Conservation (phyloP, 2,888 invertebrate species). For the Nineta flava region DNA sequence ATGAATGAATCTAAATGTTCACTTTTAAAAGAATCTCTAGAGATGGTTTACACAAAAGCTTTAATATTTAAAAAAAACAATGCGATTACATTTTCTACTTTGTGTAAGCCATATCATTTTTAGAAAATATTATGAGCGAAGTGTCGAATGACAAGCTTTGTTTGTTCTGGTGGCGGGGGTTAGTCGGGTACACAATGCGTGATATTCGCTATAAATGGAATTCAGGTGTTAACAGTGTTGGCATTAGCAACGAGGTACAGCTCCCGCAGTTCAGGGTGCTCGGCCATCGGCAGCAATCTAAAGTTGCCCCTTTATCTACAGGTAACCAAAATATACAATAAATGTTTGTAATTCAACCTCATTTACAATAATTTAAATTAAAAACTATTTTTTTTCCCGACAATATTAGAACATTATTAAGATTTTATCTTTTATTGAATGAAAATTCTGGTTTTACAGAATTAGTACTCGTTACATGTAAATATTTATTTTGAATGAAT, state of each 20-base stretch:
- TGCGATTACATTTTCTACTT: neutral
- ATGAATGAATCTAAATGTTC: too few relatives aligned
- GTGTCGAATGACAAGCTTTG: constrained; percentile 24
- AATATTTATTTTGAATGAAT: too few relatives aligned
- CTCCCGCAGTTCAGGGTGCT: constrained; percentile 94
- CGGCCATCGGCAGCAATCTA: constrained; percentile 88
- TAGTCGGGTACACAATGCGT: constrained; percentile 95
- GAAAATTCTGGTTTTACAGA: too few relatives aligned
- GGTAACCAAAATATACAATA: constrained; percentile 45
- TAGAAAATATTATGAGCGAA: neutral
- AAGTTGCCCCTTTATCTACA: constrained; percentile 89
- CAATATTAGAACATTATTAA: too few relatives aligned
- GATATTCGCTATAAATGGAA: constrained; percentile 96
- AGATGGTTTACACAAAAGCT: too few relatives aligned
- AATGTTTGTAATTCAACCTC: too few relatives aligned
- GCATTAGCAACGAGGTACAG: constrained; percentile 89
- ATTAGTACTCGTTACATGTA: too few relatives aligned
- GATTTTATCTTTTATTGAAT: too few relatives aligned
- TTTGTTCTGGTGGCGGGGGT: constrained; percentile 30
- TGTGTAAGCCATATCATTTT: neutral
- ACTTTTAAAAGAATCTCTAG: too few relatives aligned
- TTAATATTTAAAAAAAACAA: too few relatives aligned
- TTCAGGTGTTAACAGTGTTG: constrained; percentile 83
- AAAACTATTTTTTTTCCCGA: too few relatives aligned
- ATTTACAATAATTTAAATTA: too few relatives aligned